phyloP scores from a whole-genome alignment of 2,888 invertebrate species.

The Ichneumoninae sp. region DNA sequence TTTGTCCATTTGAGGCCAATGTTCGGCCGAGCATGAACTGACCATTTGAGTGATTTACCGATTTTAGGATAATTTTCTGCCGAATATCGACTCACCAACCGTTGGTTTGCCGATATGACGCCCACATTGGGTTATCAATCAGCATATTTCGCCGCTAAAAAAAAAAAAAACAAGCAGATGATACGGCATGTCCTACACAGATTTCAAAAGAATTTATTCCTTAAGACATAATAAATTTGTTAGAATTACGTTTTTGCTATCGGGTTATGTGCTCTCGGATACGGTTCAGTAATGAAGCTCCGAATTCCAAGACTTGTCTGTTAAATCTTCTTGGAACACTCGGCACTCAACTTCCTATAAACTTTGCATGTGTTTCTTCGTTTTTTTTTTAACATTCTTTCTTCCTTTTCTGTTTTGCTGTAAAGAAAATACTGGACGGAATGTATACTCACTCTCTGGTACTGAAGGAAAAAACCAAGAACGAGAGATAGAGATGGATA shows the following conservation, averaged over 20 bases:
- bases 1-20: no score
- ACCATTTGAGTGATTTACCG: no score
- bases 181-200: slow-evolving; percentile 60
- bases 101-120: no score
- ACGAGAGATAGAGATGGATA: slow-evolving; percentile 8
- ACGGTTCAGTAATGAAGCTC: slow-evolving; percentile 22
- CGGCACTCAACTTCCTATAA: slow-evolving; percentile 46
- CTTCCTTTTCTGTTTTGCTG: slow-evolving; percentile 18
- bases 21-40: no score
- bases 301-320: slow-evolving; percentile 38
- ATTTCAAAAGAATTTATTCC: slow-evolving; percentile 36
- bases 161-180: slow-evolving; percentile 67
- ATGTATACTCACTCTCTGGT: slow-evolving; percentile 8
- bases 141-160: no score
- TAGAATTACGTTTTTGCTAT: slow-evolving; percentile 41
- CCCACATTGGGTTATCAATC: no score
- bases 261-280: neutral
- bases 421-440: neutral
- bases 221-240: slow-evolving; percentile 56
- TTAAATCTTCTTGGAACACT: slow-evolving; percentile 41
- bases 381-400: slow-evolving; percentile 23
- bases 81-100: no score
- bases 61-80: no score
- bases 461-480: slow-evolving; percentile 1
- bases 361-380: slow-evolving; percentile 29